Evolutionary conservation across 2,888 invertebrate species (phyloP).

Genomic region (Lutraria lutraria): DNA sequence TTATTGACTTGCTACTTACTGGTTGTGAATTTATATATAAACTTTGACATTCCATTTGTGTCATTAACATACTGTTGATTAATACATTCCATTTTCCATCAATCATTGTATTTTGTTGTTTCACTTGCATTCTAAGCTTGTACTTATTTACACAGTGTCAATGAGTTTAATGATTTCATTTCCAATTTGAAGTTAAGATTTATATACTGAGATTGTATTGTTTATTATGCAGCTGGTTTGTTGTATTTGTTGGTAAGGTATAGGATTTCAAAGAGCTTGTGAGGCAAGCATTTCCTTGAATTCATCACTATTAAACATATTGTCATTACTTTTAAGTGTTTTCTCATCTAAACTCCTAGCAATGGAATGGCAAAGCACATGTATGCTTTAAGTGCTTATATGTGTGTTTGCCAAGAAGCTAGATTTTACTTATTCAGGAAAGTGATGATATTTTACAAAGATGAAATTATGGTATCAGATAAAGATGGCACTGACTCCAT

Average conservation of each 20-base stretch:
- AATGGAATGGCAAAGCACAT: not conserved
- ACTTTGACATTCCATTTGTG: conserved; percentile 6
- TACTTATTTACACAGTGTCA: conserved; percentile 7
- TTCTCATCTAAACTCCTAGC: not conserved
- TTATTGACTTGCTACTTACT: no score
- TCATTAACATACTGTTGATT: not conserved
- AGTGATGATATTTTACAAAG: no score
- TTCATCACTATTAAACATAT: not conserved
- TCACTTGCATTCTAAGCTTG: not conserved
- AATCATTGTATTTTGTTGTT: not conserved
- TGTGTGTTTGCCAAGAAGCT: no score
- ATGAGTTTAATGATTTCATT: conserved; percentile 20
- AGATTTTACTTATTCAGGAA: no score
- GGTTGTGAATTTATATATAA: no score
- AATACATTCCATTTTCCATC: not conserved
- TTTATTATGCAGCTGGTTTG: not conserved
- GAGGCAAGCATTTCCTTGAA: not conserved
- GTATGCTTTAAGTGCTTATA: no score
- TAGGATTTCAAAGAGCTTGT: not conserved
- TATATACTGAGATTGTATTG: not conserved
- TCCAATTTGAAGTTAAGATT: conserved; percentile 18
- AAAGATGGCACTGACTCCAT: no score
- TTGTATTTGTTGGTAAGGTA: not conserved
- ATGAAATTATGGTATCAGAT: no score
- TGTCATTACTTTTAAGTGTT: conserved; percentile 3